Percentiles rank a stretch among this genome's conserved stretches.
Evolutionary conservation across 92 coral and sea anemone species (phyloP).

Genomic region (Parazoanthus swiftii): DNA sequence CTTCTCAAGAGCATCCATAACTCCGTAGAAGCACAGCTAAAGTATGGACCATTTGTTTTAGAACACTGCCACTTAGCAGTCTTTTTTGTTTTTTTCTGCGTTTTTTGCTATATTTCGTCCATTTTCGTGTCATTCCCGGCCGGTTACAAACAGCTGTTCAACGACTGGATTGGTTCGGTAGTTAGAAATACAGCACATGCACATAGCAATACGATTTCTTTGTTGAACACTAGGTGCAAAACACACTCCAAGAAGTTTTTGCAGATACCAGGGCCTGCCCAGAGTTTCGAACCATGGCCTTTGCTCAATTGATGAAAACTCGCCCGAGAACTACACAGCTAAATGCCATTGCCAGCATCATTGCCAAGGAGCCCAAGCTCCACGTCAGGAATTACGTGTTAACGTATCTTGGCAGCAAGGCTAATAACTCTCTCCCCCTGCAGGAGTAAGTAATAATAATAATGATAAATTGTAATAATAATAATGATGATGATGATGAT

Average conservation of each 20-base stretch:
- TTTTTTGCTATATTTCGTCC: no score
- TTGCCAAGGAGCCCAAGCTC: constrained; percentile 42
- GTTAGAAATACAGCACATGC: no score
- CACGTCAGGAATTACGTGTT: constrained; percentile 47
- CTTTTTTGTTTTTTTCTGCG: no score
- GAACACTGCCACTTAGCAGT: no score
- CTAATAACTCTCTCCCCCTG: constrained; percentile 32
- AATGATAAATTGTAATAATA: no score
- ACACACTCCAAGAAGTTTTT: constrained; percentile 43
- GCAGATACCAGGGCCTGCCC: constrained; percentile 37
- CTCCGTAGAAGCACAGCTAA: no score
- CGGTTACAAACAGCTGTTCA: no score
- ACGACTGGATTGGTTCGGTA: no score
- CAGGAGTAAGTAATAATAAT: constrained; percentile 13
- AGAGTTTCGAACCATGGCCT: constrained; percentile 51
- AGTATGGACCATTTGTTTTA: no score
- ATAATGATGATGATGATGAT: no score
- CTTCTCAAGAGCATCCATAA: no score
- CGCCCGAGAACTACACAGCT: constrained; percentile 38
- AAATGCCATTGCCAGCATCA: constrained; percentile 21
- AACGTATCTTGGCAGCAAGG: constrained; percentile 43
- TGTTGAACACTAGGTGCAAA: constrained; percentile 35
- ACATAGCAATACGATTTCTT: not conserved
- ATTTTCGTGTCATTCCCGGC: no score
- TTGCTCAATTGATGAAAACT: constrained; percentile 47